Percentiles rank a stretch among this genome's conserved stretches.
phyloP scores from a whole-genome alignment of 37 sponge, comb jelly and placozoan genomes.

The Lycopodina hypogea region DNA sequence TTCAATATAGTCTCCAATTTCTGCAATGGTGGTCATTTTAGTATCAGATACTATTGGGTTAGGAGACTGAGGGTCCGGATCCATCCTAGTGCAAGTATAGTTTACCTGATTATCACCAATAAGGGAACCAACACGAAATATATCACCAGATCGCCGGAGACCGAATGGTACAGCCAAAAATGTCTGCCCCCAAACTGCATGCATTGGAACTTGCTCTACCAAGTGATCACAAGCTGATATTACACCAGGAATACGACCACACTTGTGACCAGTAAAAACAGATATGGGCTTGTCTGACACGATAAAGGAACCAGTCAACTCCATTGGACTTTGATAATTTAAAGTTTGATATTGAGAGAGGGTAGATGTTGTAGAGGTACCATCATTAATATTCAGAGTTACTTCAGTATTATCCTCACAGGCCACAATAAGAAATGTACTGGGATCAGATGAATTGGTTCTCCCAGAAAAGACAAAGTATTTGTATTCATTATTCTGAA shows the following conservation, averaged over 20 bases:
- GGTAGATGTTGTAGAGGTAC: background rate
- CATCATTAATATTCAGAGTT: background rate
- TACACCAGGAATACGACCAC: constrained; percentile 38
- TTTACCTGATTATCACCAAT: constrained; percentile 25
- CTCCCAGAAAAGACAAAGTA: constrained; percentile 19
- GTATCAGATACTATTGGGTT: background rate
- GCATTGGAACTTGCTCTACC: constrained; percentile 57
- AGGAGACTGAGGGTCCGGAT: background rate
- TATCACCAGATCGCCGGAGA: constrained; percentile 21
- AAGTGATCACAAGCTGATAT: constrained; percentile 55
- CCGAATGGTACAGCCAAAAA: constrained; percentile 21
- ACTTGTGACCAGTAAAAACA: constrained; percentile 42
- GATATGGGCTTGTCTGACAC: constrained; percentile 29
- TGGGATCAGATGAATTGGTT: background rate
- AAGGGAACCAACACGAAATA: constrained; percentile 21
- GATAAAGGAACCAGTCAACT: constrained; percentile 45
- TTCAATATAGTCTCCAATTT: background rate
- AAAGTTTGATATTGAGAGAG: background rate
- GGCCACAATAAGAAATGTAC: constrained; percentile 11
- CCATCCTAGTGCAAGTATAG: constrained; percentile 15
- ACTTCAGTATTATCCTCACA: constrained; percentile 25
- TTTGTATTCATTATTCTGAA: background rate
- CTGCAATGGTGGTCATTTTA: background rate
- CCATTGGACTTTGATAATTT: background rate
- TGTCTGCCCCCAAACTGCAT: constrained; percentile 11